Conservation (phyloP, 2,113 vertebrate species). For the Fukomys damarensis region DNA sequence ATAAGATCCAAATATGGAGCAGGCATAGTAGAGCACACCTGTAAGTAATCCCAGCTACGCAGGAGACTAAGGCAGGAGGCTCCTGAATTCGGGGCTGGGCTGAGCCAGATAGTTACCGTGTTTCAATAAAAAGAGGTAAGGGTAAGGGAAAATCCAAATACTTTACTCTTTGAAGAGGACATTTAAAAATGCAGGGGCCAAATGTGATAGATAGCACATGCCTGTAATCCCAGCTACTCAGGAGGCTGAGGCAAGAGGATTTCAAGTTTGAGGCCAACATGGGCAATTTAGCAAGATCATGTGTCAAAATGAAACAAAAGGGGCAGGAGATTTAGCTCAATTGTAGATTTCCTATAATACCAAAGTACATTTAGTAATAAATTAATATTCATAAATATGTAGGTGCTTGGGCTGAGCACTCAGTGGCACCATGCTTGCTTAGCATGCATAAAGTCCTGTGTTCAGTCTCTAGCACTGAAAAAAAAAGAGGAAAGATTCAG, state of each 20-base stretch:
- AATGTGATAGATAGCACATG: neutral
- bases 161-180: neutral
- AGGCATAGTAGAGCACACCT: neutral
- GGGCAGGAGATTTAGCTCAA: neutral
- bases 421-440: neutral
- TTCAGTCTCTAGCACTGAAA: neutral
- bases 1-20: neutral
- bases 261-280: neutral
- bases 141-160: neutral
- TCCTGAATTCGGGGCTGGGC: neutral
- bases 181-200: neutral
- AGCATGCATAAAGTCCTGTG: neutral
- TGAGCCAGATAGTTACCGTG: neutral
- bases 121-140: neutral
- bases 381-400: conserved; percentile 10
- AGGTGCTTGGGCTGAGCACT: neutral
- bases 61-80: neutral
- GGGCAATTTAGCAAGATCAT: neutral
- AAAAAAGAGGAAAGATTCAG: neutral
- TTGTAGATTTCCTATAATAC: neutral
- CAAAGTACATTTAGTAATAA: neutral
- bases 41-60: neutral
- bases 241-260: neutral
- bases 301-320: neutral
- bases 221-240: neutral